These are phyloP conservation scores for Thecophora atra DNA, from an alignment of 2,888 invertebrate genomes.

Conservation along the genomic window DNA sequence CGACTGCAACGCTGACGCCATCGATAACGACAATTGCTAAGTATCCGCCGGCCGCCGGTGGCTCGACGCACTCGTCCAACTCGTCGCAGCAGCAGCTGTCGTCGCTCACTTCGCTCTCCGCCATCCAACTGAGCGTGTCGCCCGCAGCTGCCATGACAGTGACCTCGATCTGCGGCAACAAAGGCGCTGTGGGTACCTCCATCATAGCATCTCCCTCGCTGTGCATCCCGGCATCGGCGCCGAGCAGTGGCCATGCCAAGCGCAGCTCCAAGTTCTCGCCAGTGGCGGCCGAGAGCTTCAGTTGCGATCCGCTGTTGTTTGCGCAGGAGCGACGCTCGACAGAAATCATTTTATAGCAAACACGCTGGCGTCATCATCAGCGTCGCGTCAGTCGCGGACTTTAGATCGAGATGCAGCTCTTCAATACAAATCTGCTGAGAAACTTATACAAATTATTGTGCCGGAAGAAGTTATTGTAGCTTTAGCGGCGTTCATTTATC, in stretches of 20 bases:
- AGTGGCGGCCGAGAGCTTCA: constrained; percentile 52
- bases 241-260: constrained; percentile 42
- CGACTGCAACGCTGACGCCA: constrained; percentile 60
- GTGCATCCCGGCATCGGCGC: constrained; percentile 41
- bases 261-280: constrained; percentile 54
- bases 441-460: neutral
- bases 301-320: constrained; percentile 60
- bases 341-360: constrained; percentile 64
- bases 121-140: constrained; percentile 36
- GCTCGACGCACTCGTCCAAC: constrained; percentile 36
- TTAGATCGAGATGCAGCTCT: neutral
- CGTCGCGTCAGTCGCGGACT: neutral
- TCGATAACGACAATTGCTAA: constrained; percentile 59
- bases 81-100: constrained; percentile 45
- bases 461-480: neutral
- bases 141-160: constrained; percentile 48
- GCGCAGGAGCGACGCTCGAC: constrained; percentile 57
- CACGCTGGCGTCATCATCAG: constrained; percentile 37
- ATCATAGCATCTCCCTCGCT: constrained; percentile 48
- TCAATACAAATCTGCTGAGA: neutral
- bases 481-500: too few relatives aligned
- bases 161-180: constrained; percentile 51
- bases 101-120: constrained; percentile 46
- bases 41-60: constrained; percentile 50
- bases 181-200: constrained; percentile 47